Evolutionary conservation across 1,140 invertebrate species (phyloP), one percentile per base, ranked within the genome.

Genomic region (Cotesia chilonis): DNA sequence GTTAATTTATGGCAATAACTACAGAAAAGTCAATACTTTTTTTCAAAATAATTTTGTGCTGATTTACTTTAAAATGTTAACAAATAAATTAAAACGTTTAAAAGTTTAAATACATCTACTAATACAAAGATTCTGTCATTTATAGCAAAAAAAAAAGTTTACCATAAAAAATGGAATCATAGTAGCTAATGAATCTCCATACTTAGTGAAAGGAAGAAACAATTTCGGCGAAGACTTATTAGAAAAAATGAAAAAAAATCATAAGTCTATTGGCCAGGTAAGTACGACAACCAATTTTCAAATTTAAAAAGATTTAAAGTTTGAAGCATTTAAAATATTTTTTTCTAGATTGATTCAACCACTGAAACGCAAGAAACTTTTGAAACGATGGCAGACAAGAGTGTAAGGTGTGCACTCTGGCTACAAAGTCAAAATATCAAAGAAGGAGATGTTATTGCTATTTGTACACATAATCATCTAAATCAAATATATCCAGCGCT

Each of bases 391-490:
- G 71, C 81, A 5, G 74, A 77, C 2, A 80, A 86, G 4, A 80
- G 84, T 3, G 77, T 87, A 4, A 82, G 79, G 69, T 76, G 88
- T 37, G 88, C 88, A 0, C 71, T 82, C 3, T 83, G 84, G 71
- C 12, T 90, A n/a, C 76, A 82, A 37, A 77, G 76, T n/a, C 72
- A 84, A 3, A 86, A 86, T 3, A 72, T 88, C 0, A 75, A 79
- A 47, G 76, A 81, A 0, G 84, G 82, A 0, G 88, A 89, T 47
- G 80, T 88, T 0, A 64, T 89, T 0, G 80, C 84, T 3, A 38
- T 88, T 4, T 85, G 85, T 6, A 85, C 84, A 0, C 78, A 77
- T n/a, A 89, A 89, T 73, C 85, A 87, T 38, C 55, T 86, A 1
- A 84, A 90, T 61, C 72, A 84, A 4, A 75, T 83, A 14, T 80